phyloP scores from a whole-genome alignment of 1,140 invertebrate species.

The Centruroides sculpturatus region DNA sequence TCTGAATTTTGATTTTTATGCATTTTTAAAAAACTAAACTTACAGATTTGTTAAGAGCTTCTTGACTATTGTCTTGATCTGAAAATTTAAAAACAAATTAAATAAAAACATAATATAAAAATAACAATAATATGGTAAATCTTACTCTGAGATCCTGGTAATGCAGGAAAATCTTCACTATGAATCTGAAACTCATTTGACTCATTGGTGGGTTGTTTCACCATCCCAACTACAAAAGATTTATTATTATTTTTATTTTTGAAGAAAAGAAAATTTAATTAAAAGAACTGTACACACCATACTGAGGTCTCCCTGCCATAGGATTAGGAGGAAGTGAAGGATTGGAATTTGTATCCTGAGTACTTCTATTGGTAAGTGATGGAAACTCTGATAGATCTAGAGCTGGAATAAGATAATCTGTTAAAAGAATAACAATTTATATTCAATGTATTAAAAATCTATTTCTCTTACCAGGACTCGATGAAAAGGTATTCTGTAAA shows the following conservation, averaged over 20 bases:
- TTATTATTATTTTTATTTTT: too few species aligned
- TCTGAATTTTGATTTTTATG: too few species aligned
- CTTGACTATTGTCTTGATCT: slow-evolving; percentile 22
- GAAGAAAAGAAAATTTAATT: too few species aligned
- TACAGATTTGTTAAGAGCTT: slow-evolving; percentile 15
- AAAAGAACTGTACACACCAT: slow-evolving; percentile 38
- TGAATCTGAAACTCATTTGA: slow-evolving; percentile 93
- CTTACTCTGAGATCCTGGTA: slow-evolving; percentile 49
- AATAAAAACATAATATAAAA: too few species aligned
- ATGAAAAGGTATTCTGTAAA: slow-evolving; percentile 10
- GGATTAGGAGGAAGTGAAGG: slow-evolving; percentile 45
- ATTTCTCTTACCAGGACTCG: slow-evolving; percentile 9
- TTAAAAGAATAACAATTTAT: neutral
- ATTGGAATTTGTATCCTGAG: slow-evolving; percentile 41
- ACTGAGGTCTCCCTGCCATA: slow-evolving; percentile 28
- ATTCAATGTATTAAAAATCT: neutral
- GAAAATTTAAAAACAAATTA: slow-evolving; percentile 1
- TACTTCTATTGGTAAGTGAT: slow-evolving; percentile 62
- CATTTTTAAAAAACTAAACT: neutral
- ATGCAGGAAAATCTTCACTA: slow-evolving; percentile 94
- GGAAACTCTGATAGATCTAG: slow-evolving; percentile 81
- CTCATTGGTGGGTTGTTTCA: slow-evolving; percentile 64
- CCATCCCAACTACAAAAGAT: slow-evolving; percentile 69
- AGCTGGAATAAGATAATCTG: slow-evolving; percentile 44
- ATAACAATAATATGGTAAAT: too few species aligned